Percentiles rank a stretch among this genome's conserved stretches.
Conservation (phyloP, 1,140 invertebrate genomes). For the Sycophila sp. region DNA sequence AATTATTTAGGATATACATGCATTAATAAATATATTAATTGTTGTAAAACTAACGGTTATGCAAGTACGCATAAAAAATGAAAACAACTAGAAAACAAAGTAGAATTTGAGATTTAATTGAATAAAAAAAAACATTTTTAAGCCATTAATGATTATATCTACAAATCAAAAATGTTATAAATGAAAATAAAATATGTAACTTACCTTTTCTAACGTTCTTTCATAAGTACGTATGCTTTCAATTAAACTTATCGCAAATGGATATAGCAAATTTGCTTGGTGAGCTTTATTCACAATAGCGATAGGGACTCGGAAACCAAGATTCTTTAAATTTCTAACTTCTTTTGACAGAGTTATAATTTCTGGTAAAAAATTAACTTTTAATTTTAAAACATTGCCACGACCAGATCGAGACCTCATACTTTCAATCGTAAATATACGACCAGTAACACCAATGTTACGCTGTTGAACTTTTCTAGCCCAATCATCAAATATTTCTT, state of each 20-base stretch:
- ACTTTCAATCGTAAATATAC: slow-evolving; percentile 95
- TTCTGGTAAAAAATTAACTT: slow-evolving; percentile 98
- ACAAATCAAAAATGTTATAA: background rate
- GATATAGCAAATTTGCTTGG: slow-evolving; percentile 98
- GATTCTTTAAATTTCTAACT: slow-evolving; percentile 95
- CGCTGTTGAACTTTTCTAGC: slow-evolving; percentile 93
- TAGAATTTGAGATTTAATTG: too few species aligned
- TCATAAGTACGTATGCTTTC: slow-evolving; percentile 98
- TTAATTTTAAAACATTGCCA: slow-evolving; percentile 89
- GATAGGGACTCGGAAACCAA: slow-evolving; percentile 96
- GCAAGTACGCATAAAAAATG: too few species aligned
- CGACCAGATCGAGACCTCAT: slow-evolving; percentile 83
- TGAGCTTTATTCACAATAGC: slow-evolving; percentile 99
- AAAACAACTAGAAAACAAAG: too few species aligned
- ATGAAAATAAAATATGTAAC: slow-evolving; percentile 2
- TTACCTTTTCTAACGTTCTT: slow-evolving; percentile 94
- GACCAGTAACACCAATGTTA: slow-evolving; percentile 91
- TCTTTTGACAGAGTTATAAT: slow-evolving; percentile 99
- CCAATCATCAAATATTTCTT: slow-evolving; percentile 99
- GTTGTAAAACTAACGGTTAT: too few species aligned
- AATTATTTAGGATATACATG: too few species aligned
- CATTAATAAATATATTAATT: too few species aligned
- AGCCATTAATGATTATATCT: too few species aligned
- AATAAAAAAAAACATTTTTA: too few species aligned
- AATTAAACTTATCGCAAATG: slow-evolving; percentile 98